Conservation (phyloP, 2,113 vertebrate species). For the Electrona antarctica region DNA sequence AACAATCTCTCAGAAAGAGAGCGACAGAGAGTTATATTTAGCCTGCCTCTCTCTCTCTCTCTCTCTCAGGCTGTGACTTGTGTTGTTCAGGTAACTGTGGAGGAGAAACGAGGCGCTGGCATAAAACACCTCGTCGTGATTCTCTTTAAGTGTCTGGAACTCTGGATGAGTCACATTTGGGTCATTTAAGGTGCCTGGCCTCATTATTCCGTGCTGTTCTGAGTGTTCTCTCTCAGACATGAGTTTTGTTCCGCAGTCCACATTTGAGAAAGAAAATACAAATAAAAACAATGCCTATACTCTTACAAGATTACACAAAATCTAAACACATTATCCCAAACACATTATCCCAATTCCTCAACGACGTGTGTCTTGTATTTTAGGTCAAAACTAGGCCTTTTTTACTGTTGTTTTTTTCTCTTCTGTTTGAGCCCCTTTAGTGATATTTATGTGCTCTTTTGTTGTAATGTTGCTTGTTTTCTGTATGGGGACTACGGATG, state of each 20-base stretch:
- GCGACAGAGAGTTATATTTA: constrained; percentile 38
- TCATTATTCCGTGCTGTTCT: not conserved
- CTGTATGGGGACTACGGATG: no score
- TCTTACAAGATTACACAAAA: no score
- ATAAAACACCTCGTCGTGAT: constrained; percentile 2
- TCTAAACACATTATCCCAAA: no score
- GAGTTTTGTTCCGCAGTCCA: not conserved
- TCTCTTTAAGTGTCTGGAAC: not conserved
- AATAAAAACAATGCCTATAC: not conserved
- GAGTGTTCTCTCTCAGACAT: not conserved
- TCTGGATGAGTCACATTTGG: not conserved
- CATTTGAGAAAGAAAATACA: not conserved
- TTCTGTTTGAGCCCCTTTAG: no score
- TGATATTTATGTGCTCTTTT: no score
- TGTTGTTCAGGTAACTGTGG: constrained; percentile 4
- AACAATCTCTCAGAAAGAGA: constrained; percentile 21
- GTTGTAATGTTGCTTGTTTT: no score
- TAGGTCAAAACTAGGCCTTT: no score
- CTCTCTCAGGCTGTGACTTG: constrained; percentile 1
- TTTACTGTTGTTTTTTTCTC: no score
- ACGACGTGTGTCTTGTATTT: no score
- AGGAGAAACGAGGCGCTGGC: no score
- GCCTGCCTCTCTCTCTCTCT: not conserved
- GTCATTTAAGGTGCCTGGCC: not conserved
- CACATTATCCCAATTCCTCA: no score